A percentile compares a stretch with the other conserved stretches of the same genome.
phyloP scores from a whole-genome alignment of 1,140 invertebrate species.

The Acyrthosiphon pisum region DNA sequence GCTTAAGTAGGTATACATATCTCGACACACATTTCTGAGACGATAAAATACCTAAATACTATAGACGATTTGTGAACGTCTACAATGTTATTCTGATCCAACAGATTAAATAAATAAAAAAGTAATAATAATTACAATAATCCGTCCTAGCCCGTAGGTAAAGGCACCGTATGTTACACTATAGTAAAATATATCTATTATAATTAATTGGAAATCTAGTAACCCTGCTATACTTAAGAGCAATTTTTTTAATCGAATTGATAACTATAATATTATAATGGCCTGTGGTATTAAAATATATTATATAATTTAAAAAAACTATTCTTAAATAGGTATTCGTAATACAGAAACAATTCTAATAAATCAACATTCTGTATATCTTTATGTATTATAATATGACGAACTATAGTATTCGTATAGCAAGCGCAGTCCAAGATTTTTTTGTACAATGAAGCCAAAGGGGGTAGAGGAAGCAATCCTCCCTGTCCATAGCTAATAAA shows the following conservation, averaged over 20 bases:
- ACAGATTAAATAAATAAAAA: neutral
- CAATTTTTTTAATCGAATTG: neutral
- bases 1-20: neutral
- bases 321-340: neutral
- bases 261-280: neutral
- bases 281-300: too few species aligned
- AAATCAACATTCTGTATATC: too few species aligned
- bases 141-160: too few species aligned
- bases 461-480: too few species aligned
- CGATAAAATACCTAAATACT: neutral
- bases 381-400: too few species aligned
- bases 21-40: neutral
- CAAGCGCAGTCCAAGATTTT: neutral
- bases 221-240: too few species aligned
- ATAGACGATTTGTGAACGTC: too few species aligned
- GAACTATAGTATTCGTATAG: neutral
- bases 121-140: neutral
- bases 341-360: neutral
- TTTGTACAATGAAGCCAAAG: neutral
- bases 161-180: neutral
- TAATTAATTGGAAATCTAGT: neutral
- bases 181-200: neutral
- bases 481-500: too few species aligned
- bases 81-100: neutral
- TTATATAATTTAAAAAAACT: too few species aligned